phyloP scores from a whole-genome alignment of 2,888 invertebrate genomes.

The Diloba caeruleocephala region DNA sequence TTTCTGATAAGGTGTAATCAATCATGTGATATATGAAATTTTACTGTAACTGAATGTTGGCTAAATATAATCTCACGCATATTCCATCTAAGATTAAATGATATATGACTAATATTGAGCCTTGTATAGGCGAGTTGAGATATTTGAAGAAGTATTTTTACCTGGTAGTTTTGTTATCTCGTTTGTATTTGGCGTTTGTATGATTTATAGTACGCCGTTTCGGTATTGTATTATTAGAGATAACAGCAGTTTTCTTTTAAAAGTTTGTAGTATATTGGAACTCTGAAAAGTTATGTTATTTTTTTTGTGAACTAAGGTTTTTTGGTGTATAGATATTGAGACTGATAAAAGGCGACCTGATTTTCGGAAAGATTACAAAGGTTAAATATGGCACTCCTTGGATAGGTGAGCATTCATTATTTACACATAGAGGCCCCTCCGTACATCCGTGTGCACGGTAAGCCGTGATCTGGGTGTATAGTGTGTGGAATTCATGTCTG shows the following conservation, averaged over 20 bases:
- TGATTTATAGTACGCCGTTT: neutral
- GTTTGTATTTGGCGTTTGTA: neutral
- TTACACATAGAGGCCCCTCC: no score
- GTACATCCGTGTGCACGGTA: no score
- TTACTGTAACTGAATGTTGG: slow-evolving; percentile 9
- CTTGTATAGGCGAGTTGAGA: neutral
- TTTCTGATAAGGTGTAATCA: slow-evolving; percentile 57
- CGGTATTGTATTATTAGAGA: neutral
- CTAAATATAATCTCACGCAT: slow-evolving; percentile 17
- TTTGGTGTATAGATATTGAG: no score
- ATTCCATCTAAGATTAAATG: slow-evolving; percentile 1
- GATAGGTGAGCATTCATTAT: no score
- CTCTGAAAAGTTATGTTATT: no score
- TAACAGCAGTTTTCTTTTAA: neutral
- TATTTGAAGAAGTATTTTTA: neutral
- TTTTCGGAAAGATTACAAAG: no score
- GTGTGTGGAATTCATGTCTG: no score
- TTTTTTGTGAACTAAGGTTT: no score
- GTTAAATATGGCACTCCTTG: no score
- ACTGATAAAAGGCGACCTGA: no score
- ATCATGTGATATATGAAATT: slow-evolving; percentile 51
- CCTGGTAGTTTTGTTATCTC: neutral
- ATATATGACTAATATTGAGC: neutral
- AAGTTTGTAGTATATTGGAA: no score
- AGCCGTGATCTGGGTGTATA: no score